These are phyloP conservation scores for Salticus scenicus DNA, from an alignment of 2,888 invertebrate genomes.

Conservation along the genomic window DNA sequence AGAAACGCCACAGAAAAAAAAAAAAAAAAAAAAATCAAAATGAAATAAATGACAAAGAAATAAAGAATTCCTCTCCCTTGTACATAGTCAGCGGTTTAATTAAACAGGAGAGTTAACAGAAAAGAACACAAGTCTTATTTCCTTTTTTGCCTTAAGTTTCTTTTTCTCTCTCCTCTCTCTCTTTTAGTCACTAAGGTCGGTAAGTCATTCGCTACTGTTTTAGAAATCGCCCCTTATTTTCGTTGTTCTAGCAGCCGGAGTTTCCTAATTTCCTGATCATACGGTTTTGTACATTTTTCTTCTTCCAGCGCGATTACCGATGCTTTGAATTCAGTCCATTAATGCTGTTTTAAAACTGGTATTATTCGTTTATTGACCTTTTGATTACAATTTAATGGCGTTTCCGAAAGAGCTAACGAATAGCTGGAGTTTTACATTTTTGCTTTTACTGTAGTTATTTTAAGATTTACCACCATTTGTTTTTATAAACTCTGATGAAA, in stretches of 20 bases:
- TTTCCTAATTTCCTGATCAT: constrained; percentile 5
- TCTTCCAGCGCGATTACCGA: constrained; percentile 1
- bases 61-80: constrained; percentile 1
- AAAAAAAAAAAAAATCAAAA: constrained; percentile 18
- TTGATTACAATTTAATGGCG: neutral
- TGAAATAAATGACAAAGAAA: constrained; percentile 6
- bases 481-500: too few species aligned
- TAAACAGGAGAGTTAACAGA: constrained; percentile 64
- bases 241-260: constrained; percentile 5
- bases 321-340: constrained; percentile 15
- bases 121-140: constrained; percentile 35
- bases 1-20: constrained; percentile 5
- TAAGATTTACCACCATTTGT: too few species aligned
- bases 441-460: too few species aligned
- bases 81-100: constrained; percentile 53
- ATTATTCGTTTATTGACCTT: constrained; percentile 26
- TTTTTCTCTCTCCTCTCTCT: too few species aligned
- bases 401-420: neutral
- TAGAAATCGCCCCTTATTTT: constrained; percentile 10
- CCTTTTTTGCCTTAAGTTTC: too few species aligned
- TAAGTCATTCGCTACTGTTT: constrained; percentile 22
- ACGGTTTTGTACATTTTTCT: neutral
- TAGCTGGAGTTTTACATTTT: too few species aligned
- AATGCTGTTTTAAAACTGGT: neutral
- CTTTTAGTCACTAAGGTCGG: constrained; percentile 10